These are phyloP conservation scores for Teleiodes luculella DNA, from an alignment of 2,888 invertebrate species.

Conservation along the genomic window DNA sequence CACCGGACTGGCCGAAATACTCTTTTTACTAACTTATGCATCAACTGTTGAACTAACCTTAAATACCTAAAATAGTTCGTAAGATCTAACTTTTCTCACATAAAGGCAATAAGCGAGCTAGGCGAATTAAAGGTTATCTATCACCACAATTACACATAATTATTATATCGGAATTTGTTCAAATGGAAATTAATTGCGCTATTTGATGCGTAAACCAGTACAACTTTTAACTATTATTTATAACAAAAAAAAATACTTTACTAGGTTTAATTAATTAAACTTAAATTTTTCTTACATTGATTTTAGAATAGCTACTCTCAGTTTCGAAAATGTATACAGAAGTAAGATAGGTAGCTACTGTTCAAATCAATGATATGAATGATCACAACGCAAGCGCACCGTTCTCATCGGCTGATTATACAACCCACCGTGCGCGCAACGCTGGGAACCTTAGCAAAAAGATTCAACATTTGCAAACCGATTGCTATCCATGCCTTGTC, in stretches of 20 bases:
- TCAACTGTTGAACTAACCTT: background rate
- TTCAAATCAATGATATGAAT: background rate
- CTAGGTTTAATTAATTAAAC: too few species aligned
- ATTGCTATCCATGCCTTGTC: background rate
- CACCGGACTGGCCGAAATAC: background rate
- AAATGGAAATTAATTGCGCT: too few species aligned
- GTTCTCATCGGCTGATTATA: constrained; percentile 17
- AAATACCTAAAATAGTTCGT: background rate
- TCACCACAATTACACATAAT: too few species aligned
- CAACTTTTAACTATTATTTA: too few species aligned
- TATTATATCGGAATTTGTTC: too few species aligned
- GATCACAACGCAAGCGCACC: background rate
- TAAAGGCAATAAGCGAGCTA: background rate
- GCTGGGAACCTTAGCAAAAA: constrained; percentile 16
- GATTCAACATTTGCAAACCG: constrained; percentile 3
- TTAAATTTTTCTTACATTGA: too few species aligned
- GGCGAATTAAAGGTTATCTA: background rate
- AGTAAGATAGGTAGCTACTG: background rate
- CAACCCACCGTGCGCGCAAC: constrained; percentile 4
- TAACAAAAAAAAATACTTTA: too few species aligned
- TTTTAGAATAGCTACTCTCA: too few species aligned
- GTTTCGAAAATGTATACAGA: too few species aligned
- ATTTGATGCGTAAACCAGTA: too few species aligned
- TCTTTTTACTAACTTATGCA: background rate
- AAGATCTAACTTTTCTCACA: background rate